Evolutionary conservation across 2,113 vertebrate species (phyloP), one percentile per base, ranked within the genome.

Genomic region (Edolisoma coerulescens): DNA sequence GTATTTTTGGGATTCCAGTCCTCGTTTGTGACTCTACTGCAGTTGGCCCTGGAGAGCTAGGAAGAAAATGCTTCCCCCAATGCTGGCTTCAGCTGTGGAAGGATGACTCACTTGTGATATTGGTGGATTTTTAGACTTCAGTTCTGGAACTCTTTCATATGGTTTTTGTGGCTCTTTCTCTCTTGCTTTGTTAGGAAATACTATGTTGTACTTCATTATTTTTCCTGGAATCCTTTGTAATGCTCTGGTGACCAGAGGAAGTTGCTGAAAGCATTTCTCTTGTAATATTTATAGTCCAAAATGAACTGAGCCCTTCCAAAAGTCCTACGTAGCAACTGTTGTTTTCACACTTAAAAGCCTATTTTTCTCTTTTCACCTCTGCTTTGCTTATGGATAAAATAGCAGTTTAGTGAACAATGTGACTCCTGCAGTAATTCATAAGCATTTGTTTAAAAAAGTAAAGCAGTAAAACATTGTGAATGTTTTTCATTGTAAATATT

Each of bases 161-260:
- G n/a, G 76, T 87, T 95, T 93, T 65, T 33, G 35, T 77, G 92
- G 49, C 37, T 75, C 76, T 88, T 84, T 93, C 49, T 84, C 18
- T 64, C 9, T 63, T 96, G 11, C 39, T 87, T 88, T 88, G 79
- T 88, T 65, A 93, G 89, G 76, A 96, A 96, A 44, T 76, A 39
- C 26, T 73, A 3, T 1, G 1, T 71, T 0, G 2, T 84, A 37
- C 33, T 84, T 75, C 11, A 28, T 94, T 83, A 50, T 94, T 93
- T 95, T 93, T 90, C 13, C 75, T 93, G 90, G 82, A 93, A 61
- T 93, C 32, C 13, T 42, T 73, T 92, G 32, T 68, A 92, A 22
- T 75, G 28, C 33, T 35, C 22, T 89, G 54, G 37, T 94, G 61
- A 57, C n/a, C 32, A 68, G 47, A 80, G 57, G 28, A 93, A 65